These are phyloP conservation scores for Littorina saxatilis DNA, from an alignment of 1,140 invertebrate species.

Conservation along the genomic window DNA sequence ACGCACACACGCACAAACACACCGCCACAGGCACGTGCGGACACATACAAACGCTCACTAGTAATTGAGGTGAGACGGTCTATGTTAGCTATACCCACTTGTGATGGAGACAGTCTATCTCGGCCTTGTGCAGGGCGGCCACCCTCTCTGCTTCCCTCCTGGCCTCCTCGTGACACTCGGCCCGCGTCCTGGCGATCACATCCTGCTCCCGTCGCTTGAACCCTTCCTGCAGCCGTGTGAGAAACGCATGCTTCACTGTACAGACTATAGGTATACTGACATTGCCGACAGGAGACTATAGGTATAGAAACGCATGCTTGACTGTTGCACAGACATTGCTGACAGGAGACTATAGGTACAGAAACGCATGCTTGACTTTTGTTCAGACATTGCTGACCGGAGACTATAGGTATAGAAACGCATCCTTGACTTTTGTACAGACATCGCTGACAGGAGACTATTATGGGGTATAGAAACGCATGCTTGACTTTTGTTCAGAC, in stretches of 20 bases:
- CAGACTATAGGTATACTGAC: too few relatives aligned
- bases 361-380: too few relatives aligned
- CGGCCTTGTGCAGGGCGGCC: conserved; percentile 57
- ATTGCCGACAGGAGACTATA: too few relatives aligned
- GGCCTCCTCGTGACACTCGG: conserved; percentile 64
- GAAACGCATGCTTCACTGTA: background rate
- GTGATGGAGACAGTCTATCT: conserved; percentile 61
- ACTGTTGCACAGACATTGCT: too few relatives aligned
- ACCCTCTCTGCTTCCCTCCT: conserved; percentile 61
- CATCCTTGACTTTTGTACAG: too few relatives aligned
- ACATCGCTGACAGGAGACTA: too few relatives aligned
- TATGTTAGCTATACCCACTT: conserved; percentile 45
- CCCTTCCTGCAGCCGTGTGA: conserved; percentile 57
- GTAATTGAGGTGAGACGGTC: background rate
- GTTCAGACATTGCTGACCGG: too few relatives aligned
- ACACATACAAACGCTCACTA: conserved; percentile 12
- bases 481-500: too few relatives aligned
- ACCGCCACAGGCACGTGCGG: conserved; percentile 2
- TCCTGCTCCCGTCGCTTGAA: conserved; percentile 65
- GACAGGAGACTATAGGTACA: too few relatives aligned
- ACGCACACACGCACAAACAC: background rate
- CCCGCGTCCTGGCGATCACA: conserved; percentile 59
- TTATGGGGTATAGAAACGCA: too few relatives aligned
- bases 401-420: too few relatives aligned
- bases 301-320: too few relatives aligned